phyloP scores from a whole-genome alignment of 2,113 vertebrate species.

The Silurus asotus region DNA sequence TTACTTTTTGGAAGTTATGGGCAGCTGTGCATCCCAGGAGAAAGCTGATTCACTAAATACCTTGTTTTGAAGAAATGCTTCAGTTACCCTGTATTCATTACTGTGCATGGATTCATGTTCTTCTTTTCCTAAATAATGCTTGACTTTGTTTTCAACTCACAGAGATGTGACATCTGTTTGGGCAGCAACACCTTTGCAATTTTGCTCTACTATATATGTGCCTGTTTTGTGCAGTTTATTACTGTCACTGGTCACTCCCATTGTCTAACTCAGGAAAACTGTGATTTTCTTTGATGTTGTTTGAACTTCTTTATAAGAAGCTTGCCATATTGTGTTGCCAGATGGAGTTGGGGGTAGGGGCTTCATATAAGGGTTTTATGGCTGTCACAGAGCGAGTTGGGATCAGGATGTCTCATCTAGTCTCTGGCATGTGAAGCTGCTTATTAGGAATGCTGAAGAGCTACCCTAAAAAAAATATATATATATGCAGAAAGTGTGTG shows the following conservation, averaged over 20 bases:
- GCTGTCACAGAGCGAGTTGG: constrained; percentile 45
- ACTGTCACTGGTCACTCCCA: constrained; percentile 24
- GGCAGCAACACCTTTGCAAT: not conserved
- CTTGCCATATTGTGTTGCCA: constrained; percentile 49
- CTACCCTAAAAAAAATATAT: constrained; percentile 53
- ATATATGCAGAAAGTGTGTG: constrained; percentile 40
- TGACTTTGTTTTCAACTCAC: not conserved
- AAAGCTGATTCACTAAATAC: not conserved
- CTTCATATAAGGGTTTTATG: constrained; percentile 41
- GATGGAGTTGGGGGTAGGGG: constrained; percentile 35
- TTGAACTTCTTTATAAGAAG: constrained; percentile 49
- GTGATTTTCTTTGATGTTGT: constrained; percentile 41
- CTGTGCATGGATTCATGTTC: not conserved
- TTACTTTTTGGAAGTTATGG: not conserved
- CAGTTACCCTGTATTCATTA: not conserved
- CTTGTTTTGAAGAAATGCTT: constrained; percentile 20
- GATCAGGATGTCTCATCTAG: constrained; percentile 49
- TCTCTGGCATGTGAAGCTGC: constrained; percentile 49
- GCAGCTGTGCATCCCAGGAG: constrained; percentile 14
- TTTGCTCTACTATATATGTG: not conserved
- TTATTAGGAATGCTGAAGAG: constrained; percentile 50
- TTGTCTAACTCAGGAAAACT: constrained; percentile 22
- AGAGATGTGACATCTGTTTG: not conserved
- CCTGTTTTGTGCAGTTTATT: constrained; percentile 50
- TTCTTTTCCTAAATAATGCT: not conserved